These are phyloP conservation scores for Galaxea fascicularis DNA, from an alignment of 92 coral and sea anemone species.

Conservation along the genomic window DNA sequence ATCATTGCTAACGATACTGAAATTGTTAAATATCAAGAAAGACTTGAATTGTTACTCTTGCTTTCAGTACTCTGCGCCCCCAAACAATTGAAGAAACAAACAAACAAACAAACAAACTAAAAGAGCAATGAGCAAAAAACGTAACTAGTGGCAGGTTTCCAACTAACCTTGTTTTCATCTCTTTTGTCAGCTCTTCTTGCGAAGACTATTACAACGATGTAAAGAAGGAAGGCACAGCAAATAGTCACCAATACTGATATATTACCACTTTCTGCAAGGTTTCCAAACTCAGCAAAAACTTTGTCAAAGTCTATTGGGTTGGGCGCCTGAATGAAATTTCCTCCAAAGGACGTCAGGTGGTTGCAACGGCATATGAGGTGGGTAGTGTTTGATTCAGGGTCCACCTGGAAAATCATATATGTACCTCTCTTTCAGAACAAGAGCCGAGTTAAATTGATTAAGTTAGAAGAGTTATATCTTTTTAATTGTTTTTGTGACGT, in stretches of 20 bases:
- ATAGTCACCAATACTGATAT: constrained; percentile 63
- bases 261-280: constrained; percentile 52
- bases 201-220: constrained; percentile 44
- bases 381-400: constrained; percentile 34
- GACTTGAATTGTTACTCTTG: too few species aligned
- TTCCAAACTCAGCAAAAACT: constrained; percentile 37
- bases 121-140: too few species aligned
- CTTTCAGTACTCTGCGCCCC: too few species aligned
- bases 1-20: too few species aligned
- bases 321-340: constrained; percentile 51
- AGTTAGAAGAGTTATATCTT: too few species aligned
- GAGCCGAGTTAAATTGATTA: too few species aligned
- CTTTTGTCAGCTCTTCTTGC: constrained; percentile 58
- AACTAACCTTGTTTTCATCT: constrained; percentile 42
- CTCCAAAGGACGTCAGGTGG: constrained; percentile 59
- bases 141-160: too few species aligned
- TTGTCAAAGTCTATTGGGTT: constrained; percentile 63
- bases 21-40: too few species aligned
- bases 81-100: too few species aligned
- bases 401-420: constrained; percentile 30
- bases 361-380: constrained; percentile 44
- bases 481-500: too few species aligned
- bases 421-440: too few species aligned
- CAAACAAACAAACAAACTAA: too few species aligned
- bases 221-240: constrained; percentile 33